Percentiles rank a stretch among this genome's conserved stretches.
phyloP scores from a whole-genome alignment of 2,113 vertebrate genomes.

The Equus przewalskii region DNA sequence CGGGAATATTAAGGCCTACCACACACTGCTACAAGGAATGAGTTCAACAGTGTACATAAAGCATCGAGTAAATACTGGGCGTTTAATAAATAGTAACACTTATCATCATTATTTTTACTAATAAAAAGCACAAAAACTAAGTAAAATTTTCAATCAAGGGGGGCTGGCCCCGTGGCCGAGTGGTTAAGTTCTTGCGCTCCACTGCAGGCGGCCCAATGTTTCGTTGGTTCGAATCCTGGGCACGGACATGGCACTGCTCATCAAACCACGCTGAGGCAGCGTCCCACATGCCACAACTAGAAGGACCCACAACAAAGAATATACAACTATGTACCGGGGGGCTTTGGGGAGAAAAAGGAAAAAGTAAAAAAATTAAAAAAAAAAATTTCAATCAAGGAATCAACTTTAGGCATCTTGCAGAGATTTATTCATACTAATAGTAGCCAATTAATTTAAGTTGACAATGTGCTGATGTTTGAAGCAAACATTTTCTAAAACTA shows the following conservation, averaged over 20 bases:
- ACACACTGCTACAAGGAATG: background rate
- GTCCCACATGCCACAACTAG: no score
- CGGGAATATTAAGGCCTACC: background rate
- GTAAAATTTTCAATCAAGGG: background rate
- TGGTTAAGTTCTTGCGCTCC: no score
- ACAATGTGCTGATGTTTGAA: background rate
- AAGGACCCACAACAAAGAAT: no score
- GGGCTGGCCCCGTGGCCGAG: no score
- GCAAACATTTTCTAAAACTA: background rate
- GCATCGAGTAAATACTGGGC: background rate
- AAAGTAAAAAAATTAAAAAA: no score
- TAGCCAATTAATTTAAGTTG: background rate
- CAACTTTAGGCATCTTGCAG: background rate
- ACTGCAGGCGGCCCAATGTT: no score
- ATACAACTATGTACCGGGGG: no score
- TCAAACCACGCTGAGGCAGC: no score
- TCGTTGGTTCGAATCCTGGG: no score
- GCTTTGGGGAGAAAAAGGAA: no score
- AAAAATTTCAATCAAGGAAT: background rate
- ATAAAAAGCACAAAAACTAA: conserved; percentile 34
- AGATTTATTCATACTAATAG: background rate
- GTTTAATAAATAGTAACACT: background rate
- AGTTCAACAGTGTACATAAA: background rate
- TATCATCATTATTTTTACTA: background rate
- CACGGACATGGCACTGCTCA: no score